Conservation (phyloP, 2,797 vertebrate genomes). For the Heteromormyrus szaboi region DNA sequence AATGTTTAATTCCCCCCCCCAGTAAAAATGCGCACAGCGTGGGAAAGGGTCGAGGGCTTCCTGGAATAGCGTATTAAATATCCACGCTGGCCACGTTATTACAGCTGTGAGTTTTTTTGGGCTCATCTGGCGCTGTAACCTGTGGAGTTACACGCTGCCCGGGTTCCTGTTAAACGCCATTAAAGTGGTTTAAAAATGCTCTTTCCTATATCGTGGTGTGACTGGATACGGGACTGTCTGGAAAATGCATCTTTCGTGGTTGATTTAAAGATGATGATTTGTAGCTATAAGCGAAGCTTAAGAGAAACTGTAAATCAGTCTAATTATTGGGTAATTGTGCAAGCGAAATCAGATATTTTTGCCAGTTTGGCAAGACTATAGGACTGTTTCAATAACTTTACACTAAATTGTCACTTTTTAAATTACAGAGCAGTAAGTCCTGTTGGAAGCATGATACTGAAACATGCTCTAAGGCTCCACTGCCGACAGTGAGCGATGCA, state of each 20-base stretch:
- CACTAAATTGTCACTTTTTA: neutral
- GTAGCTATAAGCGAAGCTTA: neutral
- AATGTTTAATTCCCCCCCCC: neutral
- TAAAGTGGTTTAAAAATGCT: neutral
- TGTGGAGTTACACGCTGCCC: neutral
- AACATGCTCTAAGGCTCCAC: neutral
- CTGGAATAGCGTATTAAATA: neutral
- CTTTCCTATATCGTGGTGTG: neutral
- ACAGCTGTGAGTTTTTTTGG: neutral
- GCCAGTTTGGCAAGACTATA: neutral
- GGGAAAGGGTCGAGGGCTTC: constrained; percentile 14
- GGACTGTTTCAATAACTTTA: neutral
- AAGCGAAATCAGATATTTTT: neutral
- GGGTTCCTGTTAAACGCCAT: neutral
- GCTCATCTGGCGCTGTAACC: neutral
- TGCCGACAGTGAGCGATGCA: neutral
- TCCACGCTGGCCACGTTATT: neutral
- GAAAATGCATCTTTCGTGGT: neutral
- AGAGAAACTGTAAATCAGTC: neutral
- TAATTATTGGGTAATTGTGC: neutral
- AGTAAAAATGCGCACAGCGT: constrained; percentile 13
- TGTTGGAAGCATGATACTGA: neutral
- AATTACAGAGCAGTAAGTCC: neutral
- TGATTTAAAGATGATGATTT: neutral
- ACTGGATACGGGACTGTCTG: neutral